Base-by-base conservation (phyloP, 2,888 invertebrate species). In the Alentia gelatinosa region DNA sequence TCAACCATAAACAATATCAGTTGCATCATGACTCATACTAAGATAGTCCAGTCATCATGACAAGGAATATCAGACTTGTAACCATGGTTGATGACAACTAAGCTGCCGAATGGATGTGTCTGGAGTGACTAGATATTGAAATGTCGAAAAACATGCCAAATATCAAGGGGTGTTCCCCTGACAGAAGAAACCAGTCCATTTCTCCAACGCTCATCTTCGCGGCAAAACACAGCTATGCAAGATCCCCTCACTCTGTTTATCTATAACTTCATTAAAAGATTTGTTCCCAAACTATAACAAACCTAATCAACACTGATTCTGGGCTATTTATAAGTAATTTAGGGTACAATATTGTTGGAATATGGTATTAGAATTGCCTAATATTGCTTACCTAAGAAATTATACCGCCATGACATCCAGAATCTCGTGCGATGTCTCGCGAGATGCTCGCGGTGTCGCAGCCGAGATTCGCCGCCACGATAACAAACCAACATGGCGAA, bases 391-490 rank as follows among this genome's bases (percentile, higher is more conserved):
- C 86, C 86, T 86, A 86, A 86, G 86, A 86, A 47, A 86, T 86
- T 86, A 86, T 86, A 86, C 86, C 86, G 86, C 86, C 86, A 86
- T 86, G 86, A 50, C 86, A 50, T 86, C 86, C n/a, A 86, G 47
- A 86, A 42, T 86, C 86, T 86, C 42, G 37, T 79, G 39, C 23
- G 37, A 79, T 9, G 35, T 39, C 79, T 79, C 79, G 79, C 79
- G 79, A 79, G 35, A 79, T 9, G 12, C 4, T 1, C 3, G 3
- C 79, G 37, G 79, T 79, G 79, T 79, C 79, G 35, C 79, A 3
- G 33, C 33, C n/a, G 33, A 33, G 30, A 5, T 33, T 39, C 39
- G 79, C 15, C 39, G 37, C 79, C 39, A 15, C 35, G 15, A 35
- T 23, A 37, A 35, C 0, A 19, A 30, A 12, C 30, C 86, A 86